A percentile compares a stretch with the other conserved stretches of the same genome.
These are phyloP conservation scores for Hypolimnas misippus DNA, from an alignment of 2,888 invertebrate genomes.

Conservation along the genomic window DNA sequence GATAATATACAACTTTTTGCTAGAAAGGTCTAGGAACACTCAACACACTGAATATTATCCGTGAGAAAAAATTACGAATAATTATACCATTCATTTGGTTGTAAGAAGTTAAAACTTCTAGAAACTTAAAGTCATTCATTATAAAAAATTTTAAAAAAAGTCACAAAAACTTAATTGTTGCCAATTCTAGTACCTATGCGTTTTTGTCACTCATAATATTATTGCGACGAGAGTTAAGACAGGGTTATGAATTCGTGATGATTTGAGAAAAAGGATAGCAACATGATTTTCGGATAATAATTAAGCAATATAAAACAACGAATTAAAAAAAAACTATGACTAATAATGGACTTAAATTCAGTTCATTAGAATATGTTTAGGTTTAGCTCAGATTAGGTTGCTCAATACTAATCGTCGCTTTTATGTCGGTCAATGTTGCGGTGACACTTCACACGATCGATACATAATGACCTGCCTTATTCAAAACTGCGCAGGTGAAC, in stretches of 20 bases:
- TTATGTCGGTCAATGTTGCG: constrained; percentile 77
- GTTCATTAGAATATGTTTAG: not conserved
- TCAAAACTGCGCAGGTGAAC: constrained; percentile 41
- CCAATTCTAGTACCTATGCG: too few relatives aligned
- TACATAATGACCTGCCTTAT: constrained; percentile 45
- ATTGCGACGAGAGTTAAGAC: too few relatives aligned
- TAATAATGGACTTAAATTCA: not conserved
- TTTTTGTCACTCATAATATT: too few relatives aligned
- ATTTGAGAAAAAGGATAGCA: too few relatives aligned
- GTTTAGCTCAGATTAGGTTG: not conserved
- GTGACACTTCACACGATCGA: constrained; percentile 58
- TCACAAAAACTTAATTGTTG: not conserved
- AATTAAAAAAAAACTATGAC: not conserved
- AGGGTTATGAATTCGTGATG: too few relatives aligned
- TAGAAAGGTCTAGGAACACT: not conserved
- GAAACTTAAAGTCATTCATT: not conserved
- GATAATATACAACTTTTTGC: not conserved
- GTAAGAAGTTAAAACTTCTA: not conserved
- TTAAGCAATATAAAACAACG: too few relatives aligned
- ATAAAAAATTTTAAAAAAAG: not conserved
- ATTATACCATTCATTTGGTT: not conserved
- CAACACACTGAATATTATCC: not conserved
- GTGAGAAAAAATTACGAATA: not conserved
- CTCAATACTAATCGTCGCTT: constrained; percentile 24
- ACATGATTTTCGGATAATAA: too few relatives aligned